These are phyloP conservation scores for Odiellus spinosus DNA, from an alignment of 2,888 invertebrate genomes.

Conservation along the genomic window DNA sequence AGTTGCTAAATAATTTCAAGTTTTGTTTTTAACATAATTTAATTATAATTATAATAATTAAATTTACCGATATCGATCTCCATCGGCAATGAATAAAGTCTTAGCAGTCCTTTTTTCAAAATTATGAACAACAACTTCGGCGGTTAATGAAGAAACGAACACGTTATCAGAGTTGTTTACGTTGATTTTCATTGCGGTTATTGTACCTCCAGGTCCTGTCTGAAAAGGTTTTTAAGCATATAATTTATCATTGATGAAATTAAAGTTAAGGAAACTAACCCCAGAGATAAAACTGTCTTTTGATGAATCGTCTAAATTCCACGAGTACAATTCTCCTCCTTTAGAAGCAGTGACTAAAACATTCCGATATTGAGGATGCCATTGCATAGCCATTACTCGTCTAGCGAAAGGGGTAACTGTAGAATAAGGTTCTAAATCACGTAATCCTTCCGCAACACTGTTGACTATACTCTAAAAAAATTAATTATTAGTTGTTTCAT, in stretches of 20 bases:
- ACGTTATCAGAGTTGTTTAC: background rate
- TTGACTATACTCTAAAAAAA: too few species aligned
- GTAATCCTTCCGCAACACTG: too few species aligned
- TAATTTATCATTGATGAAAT: background rate
- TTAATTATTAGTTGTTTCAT: too few species aligned
- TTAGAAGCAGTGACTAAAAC: constrained; percentile 6
- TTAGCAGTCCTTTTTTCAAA: background rate
- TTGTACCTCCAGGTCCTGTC: constrained; percentile 8
- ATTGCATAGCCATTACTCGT: constrained; percentile 6
- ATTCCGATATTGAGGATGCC: constrained; percentile 6
- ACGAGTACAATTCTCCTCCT: constrained; percentile 5
- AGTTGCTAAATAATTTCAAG: constrained; percentile 2
- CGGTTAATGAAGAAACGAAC: constrained; percentile 6
- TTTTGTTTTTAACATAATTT: too few species aligned
- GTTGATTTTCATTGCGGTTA: constrained; percentile 5
- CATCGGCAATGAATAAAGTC: background rate
- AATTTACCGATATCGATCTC: too few species aligned
- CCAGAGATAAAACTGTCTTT: background rate
- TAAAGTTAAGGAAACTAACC: constrained; percentile 2
- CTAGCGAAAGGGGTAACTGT: constrained; percentile 1
- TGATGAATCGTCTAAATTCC: background rate
- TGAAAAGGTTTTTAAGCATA: background rate
- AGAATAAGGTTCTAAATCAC: too few species aligned
- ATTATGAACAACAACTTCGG: background rate
- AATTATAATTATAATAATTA: too few species aligned